Base-by-base conservation (phyloP, 1,140 invertebrate genomes). In the Ruditapes philippinarum region DNA sequence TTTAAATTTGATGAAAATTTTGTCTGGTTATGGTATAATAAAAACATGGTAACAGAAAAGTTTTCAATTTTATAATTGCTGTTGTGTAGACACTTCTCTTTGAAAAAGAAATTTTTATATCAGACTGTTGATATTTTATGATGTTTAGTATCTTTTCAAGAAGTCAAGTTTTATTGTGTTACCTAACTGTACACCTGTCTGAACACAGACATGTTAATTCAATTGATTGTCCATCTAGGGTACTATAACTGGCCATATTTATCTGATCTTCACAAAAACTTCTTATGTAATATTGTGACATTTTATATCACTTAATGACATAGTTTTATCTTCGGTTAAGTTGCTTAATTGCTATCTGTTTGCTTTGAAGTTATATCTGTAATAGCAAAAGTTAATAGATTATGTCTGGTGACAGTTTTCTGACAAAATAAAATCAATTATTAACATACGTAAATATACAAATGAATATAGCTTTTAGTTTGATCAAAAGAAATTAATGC, bases 261-360 rank as follows among this genome's bases (percentile, higher is more conserved):
- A 78, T 54, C 74, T 31, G 42, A 78, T 57, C 12, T 57, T 51
- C 28, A 78, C 45, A 57, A 57, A n/a, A 78, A 78, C 74, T 78
- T 78, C 25, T 78, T 54, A 54, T 31, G 7, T 22, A 78, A 78
- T 54, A 2, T 78, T 78, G 36, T 17, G 33, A 54, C 14, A 31
- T 78, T 78, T 78, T 78, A 78, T 54, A 11, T 45, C 74, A 36
- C 22, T 54, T 54, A 78, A 78, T 78, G 42, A 49, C 49, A 22
- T 28, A 5, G 1, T 38, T n/a, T 1, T 54, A 78, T 36, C 25
- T 54, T n/a, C 19, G 36, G 42, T 51, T 57, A 57, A 51, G 28
- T 36, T 78, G 14, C 36, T 33, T 17, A 78, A 78, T 78, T 78
- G 7, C 42, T 78, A 11, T 22, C n/a, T 3, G 4, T 51, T 49